phyloP scores from a whole-genome alignment of 2,888 invertebrate genomes.

The Chrysomela aeneicollis region DNA sequence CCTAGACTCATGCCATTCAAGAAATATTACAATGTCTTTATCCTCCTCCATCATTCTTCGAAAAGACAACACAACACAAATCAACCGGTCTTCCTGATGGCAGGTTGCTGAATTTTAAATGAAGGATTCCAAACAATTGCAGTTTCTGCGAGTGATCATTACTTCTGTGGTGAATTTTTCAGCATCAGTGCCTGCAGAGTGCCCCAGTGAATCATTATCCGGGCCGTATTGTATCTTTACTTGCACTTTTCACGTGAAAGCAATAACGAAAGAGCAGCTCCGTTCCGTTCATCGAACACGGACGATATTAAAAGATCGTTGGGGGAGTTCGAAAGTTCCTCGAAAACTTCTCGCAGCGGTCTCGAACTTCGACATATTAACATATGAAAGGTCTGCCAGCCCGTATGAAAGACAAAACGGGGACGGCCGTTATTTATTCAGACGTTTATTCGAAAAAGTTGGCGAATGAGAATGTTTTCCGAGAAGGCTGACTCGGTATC shows the following conservation, averaged over 20 bases:
- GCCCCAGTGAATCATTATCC: not conserved
- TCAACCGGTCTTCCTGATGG: too few species aligned
- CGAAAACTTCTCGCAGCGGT: constrained; percentile 31
- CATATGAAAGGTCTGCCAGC: constrained; percentile 35
- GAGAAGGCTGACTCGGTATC: constrained; percentile 3
- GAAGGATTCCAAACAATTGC: too few species aligned
- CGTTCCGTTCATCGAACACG: constrained; percentile 29
- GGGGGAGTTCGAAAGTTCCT: constrained; percentile 25
- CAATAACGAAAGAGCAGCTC: not conserved
- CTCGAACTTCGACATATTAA: constrained; percentile 36
- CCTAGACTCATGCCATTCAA: too few species aligned
- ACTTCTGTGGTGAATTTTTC: too few species aligned
- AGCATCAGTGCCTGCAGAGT: not conserved
- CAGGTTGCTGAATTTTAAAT: too few species aligned
- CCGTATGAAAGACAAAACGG: constrained; percentile 33
- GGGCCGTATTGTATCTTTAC: not conserved
- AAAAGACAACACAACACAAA: too few species aligned
- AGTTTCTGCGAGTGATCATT: too few species aligned
- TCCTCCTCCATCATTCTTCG: too few species aligned
- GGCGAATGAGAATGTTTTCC: constrained; percentile 24
- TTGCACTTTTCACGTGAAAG: not conserved
- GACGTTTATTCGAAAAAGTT: constrained; percentile 36
- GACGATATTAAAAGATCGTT: constrained; percentile 30
- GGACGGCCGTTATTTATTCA: constrained; percentile 31
- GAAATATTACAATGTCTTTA: too few species aligned